Percentiles rank a stretch among this genome's conserved stretches.
Conservation (phyloP, 1,140 invertebrate species). For the Drosophila arawakana region DNA sequence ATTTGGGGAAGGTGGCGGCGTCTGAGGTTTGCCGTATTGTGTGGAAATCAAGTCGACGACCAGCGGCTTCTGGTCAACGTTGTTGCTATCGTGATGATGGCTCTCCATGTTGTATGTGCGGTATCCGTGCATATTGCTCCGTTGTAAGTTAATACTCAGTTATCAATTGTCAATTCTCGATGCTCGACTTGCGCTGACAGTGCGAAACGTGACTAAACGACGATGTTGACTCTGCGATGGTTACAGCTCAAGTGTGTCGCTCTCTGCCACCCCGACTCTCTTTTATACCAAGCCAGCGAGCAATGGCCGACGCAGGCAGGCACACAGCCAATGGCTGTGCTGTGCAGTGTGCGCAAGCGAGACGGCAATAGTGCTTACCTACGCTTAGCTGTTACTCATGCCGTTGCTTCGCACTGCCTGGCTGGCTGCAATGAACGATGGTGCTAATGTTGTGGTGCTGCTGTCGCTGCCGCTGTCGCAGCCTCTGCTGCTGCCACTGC, state of each 20-base stretch:
- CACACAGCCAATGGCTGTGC: conserved; percentile 53
- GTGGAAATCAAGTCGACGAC: conserved; percentile 79
- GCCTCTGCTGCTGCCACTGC: conserved; percentile 26
- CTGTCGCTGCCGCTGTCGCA: conserved; percentile 36
- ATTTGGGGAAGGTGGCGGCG: conserved; percentile 82
- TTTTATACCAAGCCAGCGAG: conserved; percentile 67
- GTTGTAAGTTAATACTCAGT: background rate
- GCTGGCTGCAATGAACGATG: conserved; percentile 47
- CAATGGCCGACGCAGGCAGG: conserved; percentile 58
- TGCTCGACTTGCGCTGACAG: conserved; percentile 2
- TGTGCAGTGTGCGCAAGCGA: conserved; percentile 34
- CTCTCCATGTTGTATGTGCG: conserved; percentile 80
- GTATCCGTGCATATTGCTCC: conserved; percentile 80
- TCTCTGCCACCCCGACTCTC: conserved; percentile 63
- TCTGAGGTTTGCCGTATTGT: conserved; percentile 82
- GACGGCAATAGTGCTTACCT: conserved; percentile 35
- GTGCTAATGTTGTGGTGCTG: conserved; percentile 68
- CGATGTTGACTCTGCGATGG: conserved; percentile 66
- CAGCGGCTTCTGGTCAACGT: conserved; percentile 78
- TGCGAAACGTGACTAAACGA: conserved; percentile 11
- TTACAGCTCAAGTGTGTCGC: conserved; percentile 78
- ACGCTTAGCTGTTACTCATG: conserved; percentile 26
- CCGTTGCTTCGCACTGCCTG: conserved; percentile 37
- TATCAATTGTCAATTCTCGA: conserved; percentile 1
- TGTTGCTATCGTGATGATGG: conserved; percentile 68